Conservation (phyloP, 2,113 vertebrate species). For the Dicerorhinus sumatrensis region DNA sequence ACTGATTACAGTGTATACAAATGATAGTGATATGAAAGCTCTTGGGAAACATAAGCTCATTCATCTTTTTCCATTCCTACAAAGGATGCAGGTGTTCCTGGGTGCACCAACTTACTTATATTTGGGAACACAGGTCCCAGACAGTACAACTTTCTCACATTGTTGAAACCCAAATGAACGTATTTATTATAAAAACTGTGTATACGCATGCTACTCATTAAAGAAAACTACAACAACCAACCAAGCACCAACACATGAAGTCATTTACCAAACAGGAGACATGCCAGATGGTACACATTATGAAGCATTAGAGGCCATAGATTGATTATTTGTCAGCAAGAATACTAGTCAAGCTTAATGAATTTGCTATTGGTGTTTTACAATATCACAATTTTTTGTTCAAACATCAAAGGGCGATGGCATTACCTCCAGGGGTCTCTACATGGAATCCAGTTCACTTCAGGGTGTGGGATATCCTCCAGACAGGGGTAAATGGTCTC, state of each 20-base stretch:
- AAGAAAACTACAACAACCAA: not conserved
- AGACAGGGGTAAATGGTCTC: constrained; percentile 79
- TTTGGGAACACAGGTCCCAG: not conserved
- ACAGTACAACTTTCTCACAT: not conserved
- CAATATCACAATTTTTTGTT: not conserved
- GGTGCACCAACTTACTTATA: not conserved
- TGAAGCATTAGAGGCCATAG: not conserved
- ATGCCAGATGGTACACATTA: not conserved
- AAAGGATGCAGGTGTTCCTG: not conserved
- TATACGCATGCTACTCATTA: not conserved
- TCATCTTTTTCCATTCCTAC: not conserved
- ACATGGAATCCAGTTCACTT: constrained; percentile 79
- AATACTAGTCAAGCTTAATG: not conserved
- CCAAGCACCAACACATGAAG: not conserved
- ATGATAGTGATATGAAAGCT: not conserved
- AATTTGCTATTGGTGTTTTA: not conserved
- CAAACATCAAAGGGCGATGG: not conserved
- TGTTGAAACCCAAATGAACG: not conserved
- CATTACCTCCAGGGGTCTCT: constrained; percentile 74
- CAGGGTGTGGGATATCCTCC: constrained; percentile 80
- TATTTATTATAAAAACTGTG: not conserved
- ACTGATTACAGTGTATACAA: not conserved
- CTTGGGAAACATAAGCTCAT: not conserved
- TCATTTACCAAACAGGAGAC: not conserved
- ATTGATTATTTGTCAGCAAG: not conserved